Evolutionary conservation across 2,797 vertebrate species (phyloP).

Genomic region (Odontamblyopus lacepedii): DNA sequence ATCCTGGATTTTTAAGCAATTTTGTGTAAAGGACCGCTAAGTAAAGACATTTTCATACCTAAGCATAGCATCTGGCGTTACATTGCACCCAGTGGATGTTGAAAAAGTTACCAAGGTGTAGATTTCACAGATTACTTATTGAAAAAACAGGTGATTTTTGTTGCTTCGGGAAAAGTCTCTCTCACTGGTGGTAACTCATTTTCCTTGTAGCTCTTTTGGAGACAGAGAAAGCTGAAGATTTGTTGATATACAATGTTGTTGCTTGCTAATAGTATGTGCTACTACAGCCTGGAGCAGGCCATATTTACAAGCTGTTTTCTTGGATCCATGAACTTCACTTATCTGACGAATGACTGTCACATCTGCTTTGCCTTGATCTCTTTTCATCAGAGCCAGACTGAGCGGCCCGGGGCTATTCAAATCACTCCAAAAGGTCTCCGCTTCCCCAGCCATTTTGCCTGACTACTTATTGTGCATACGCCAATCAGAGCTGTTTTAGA

Average conservation of each 20-base stretch:
- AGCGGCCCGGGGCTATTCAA: constrained; percentile 24
- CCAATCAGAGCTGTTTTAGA: constrained; percentile 4
- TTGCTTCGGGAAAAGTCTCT: not conserved
- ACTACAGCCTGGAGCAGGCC: constrained; percentile 13
- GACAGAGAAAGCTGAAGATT: not conserved
- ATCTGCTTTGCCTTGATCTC: constrained; percentile 42
- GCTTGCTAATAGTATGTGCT: not conserved
- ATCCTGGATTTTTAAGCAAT: too few species aligned
- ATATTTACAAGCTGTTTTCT: constrained; percentile 28
- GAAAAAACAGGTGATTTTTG: constrained; percentile 49
- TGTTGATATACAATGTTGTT: not conserved
- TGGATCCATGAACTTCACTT: constrained; percentile 30
- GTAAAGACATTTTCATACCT: too few species aligned
- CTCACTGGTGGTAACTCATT: not conserved
- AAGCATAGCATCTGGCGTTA: too few species aligned
- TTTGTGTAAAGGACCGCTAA: too few species aligned
- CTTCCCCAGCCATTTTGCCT: constrained; percentile 26
- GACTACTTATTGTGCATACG: constrained; percentile 11
- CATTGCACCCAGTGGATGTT: not conserved
- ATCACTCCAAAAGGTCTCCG: constrained; percentile 46
- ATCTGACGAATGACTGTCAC: constrained; percentile 51
- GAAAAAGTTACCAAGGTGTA: not conserved
- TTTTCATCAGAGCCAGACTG: constrained; percentile 40
- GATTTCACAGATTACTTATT: not conserved
- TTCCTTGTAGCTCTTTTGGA: not conserved